Percentiles rank a stretch among this genome's conserved stretches.
Conservation (phyloP, 2,888 invertebrate genomes). For the Agonum fuliginosum region DNA sequence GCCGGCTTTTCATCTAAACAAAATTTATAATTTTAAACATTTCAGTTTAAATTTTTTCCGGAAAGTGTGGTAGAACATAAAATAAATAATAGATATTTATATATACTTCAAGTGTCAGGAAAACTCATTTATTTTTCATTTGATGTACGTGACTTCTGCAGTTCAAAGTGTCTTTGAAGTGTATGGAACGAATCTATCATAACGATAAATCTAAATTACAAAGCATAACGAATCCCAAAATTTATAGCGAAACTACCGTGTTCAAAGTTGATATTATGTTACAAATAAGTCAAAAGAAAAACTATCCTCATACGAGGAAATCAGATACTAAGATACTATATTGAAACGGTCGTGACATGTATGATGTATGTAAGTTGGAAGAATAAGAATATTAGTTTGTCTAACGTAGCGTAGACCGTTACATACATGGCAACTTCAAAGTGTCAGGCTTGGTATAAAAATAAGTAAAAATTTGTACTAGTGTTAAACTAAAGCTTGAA, state of each 20-base stretch:
- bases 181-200: slow-evolving; percentile 10
- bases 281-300: neutral
- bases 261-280: neutral
- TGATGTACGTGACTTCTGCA: neutral
- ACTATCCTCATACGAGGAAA: neutral
- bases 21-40: too few species aligned
- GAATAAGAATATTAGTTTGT: too few species aligned
- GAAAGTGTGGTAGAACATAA: neutral
- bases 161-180: slow-evolving; percentile 28
- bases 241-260: neutral
- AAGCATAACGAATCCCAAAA: slow-evolving; percentile 15
- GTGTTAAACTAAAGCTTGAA: too few species aligned
- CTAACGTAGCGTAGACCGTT: too few species aligned
- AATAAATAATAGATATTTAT: slow-evolving; percentile 29
- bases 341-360: too few species aligned
- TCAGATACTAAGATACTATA: too few species aligned
- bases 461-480: too few species aligned
- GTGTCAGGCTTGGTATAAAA: too few species aligned
- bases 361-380: too few species aligned
- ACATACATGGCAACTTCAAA: too few species aligned
- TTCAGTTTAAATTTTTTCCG: too few species aligned
- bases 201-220: slow-evolving; percentile 32
- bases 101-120: slow-evolving; percentile 3
- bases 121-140: slow-evolving; percentile 18
- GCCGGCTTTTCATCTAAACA: too few species aligned